phyloP scores from a whole-genome alignment of 2,888 invertebrate genomes.

The Tinea semifulvella region DNA sequence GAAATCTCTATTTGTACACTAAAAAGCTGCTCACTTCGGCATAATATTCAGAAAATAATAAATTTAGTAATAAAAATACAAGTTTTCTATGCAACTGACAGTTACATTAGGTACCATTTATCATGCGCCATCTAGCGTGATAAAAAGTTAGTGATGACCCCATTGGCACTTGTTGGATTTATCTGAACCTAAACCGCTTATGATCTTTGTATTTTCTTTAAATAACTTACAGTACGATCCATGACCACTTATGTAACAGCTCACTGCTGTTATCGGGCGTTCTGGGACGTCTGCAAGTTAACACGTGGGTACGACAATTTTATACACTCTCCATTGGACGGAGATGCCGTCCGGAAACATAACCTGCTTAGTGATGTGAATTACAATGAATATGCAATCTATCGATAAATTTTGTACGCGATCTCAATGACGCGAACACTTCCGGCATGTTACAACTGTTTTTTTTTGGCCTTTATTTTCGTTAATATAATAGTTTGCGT shows the following conservation, averaged over 20 bases:
- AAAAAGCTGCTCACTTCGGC: no score
- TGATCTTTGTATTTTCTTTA: not conserved
- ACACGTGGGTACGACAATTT: conserved; percentile 24
- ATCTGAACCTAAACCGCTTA: no score
- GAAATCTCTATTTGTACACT: no score
- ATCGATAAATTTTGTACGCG: conserved; percentile 8
- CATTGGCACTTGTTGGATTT: no score
- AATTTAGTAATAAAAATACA: no score
- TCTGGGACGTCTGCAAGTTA: not conserved
- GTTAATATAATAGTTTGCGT: no score
- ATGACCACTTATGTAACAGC: conserved; percentile 9
- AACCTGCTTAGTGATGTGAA: conserved; percentile 12
- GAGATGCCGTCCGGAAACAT: conserved; percentile 13
- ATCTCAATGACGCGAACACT: not conserved
- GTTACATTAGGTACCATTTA: no score
- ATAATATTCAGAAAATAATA: no score
- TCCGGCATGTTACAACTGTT: not conserved
- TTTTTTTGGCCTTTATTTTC: no score
- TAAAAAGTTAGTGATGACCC: no score
- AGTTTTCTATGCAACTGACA: no score
- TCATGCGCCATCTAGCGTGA: no score
- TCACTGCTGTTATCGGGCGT: not conserved
- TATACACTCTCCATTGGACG: conserved; percentile 33
- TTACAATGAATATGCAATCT: conserved; percentile 3
- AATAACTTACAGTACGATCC: conserved; percentile 10